Evolutionary conservation across 2,113 vertebrate species (phyloP).

Genomic region (Hypocryptadius cinnamomeus): DNA sequence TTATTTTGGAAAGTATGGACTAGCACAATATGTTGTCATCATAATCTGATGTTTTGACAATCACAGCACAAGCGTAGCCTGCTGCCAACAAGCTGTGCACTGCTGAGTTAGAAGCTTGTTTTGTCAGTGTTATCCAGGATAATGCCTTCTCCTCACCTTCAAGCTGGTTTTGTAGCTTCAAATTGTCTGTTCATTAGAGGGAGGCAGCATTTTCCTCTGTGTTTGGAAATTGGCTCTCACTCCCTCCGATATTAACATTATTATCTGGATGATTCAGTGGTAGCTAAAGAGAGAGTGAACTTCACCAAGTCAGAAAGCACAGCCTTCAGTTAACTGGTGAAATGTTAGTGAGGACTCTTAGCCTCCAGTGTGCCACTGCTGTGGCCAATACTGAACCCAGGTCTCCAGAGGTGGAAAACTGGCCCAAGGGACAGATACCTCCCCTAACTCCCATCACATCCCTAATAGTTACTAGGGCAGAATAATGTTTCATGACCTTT

Average conservation of each 20-base stretch:
- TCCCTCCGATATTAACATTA: not conserved
- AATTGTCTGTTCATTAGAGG: not conserved
- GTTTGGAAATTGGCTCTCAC: not conserved
- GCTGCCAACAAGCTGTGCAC: not conserved
- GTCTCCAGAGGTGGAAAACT: constrained; percentile 25
- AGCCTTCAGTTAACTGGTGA: not conserved
- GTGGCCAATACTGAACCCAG: not conserved
- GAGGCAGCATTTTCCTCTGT: not conserved
- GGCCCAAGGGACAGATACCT: not conserved
- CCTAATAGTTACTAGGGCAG: constrained; percentile 59
- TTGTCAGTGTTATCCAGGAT: not conserved
- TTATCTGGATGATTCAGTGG: not conserved
- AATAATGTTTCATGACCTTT: constrained; percentile 65
- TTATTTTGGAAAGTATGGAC: not conserved
- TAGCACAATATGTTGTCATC: not conserved
- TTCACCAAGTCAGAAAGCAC: not conserved
- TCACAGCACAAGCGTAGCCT: not conserved
- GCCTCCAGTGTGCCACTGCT: not conserved
- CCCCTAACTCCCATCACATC: constrained; percentile 4
- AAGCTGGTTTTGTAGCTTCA: not conserved
- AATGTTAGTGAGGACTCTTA: not conserved
- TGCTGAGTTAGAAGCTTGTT: not conserved
- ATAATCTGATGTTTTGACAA: not conserved
- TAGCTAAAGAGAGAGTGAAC: not conserved
- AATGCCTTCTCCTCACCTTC: not conserved